These are phyloP conservation scores for Caiman crocodilus DNA, from an alignment of 2,797 vertebrate genomes.

Conservation along the genomic window DNA sequence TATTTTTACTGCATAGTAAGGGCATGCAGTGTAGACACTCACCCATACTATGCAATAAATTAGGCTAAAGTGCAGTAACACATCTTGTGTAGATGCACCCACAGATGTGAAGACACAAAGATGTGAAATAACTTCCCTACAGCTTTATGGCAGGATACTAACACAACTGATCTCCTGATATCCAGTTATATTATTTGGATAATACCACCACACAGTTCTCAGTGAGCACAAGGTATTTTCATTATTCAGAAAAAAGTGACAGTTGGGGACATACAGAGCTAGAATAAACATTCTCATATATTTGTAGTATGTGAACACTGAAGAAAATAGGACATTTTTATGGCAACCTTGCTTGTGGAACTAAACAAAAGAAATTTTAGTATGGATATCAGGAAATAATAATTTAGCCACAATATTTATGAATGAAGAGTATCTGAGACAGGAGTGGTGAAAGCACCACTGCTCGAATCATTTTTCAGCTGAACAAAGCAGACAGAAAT, in stretches of 20 bases:
- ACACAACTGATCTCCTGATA: not conserved
- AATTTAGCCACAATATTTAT: rapidly evolving
- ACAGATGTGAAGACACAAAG: not conserved
- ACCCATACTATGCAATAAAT: no score
- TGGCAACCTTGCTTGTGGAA: not conserved
- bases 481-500: not conserved
- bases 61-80: no score
- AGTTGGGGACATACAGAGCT: rapidly evolving
- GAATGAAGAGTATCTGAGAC: not conserved
- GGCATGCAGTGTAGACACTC: no score
- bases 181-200: rapidly evolving
- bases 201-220: not conserved
- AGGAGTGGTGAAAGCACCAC: not conserved
- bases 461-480: not conserved
- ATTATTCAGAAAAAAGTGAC: not conserved
- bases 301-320: not conserved
- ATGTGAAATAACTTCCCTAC: not conserved
- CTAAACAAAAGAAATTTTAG: not conserved
- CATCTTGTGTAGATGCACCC: not conserved
- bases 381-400: not conserved
- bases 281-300: not conserved
- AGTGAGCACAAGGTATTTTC: not conserved
- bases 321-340: not conserved
- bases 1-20: not conserved
- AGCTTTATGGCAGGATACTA: not conserved